A percentile compares a stretch with the other conserved stretches of the same genome.
phyloP scores from a whole-genome alignment of 2,113 vertebrate species.

The Antechinus stuartii region DNA sequence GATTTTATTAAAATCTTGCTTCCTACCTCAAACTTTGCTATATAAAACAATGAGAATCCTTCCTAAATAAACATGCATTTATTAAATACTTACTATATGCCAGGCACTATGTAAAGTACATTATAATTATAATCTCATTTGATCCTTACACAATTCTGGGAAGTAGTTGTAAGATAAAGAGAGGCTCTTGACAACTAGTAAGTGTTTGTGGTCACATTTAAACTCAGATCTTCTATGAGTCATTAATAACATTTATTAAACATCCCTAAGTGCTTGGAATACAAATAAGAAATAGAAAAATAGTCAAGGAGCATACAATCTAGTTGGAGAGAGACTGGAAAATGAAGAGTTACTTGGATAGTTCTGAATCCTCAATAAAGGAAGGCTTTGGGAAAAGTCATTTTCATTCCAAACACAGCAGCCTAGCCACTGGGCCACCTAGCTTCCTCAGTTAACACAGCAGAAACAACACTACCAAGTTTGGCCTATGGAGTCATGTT shows the following conservation, averaged over 20 bases:
- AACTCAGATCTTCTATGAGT: neutral
- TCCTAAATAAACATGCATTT: neutral
- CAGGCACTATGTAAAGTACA: neutral
- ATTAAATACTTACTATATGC: neutral
- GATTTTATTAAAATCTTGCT: constrained; percentile 31
- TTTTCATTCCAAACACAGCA: neutral
- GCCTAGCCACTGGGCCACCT: neutral
- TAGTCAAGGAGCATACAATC: neutral
- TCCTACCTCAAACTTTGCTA: constrained; percentile 3
- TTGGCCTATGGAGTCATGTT: neutral
- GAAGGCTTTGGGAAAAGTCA: neutral
- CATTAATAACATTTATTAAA: neutral
- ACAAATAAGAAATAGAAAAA: neutral
- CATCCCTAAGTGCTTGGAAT: neutral
- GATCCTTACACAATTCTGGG: neutral
- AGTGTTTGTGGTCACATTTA: neutral
- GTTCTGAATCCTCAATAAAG: neutral
- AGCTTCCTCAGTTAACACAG: neutral
- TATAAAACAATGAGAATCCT: neutral
- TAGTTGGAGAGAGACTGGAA: neutral
- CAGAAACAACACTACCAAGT: neutral
- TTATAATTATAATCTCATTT: neutral
- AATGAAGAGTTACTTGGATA: neutral
- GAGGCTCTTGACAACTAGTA: neutral
- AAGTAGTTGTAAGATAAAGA: neutral